phyloP scores from a whole-genome alignment of 2,888 invertebrate species.

The Druceiella hillmani region DNA sequence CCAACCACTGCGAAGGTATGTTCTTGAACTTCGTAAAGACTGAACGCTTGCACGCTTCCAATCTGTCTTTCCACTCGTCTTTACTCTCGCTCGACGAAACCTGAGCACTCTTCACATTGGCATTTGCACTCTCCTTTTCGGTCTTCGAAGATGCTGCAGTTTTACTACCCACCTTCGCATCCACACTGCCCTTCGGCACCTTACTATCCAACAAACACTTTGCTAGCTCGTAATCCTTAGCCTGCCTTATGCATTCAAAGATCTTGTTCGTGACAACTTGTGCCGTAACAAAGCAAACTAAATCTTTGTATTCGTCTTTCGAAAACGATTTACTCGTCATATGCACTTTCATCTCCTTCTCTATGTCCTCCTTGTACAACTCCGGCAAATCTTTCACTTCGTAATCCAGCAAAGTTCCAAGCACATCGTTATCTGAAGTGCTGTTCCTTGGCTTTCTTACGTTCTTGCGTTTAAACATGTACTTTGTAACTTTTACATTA shows the following conservation, averaged over 20 bases:
- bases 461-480: slow-evolving; percentile 42
- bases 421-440: slow-evolving; percentile 27
- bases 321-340: slow-evolving; percentile 33
- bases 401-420: slow-evolving; percentile 38
- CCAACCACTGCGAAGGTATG: slow-evolving; percentile 36
- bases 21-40: slow-evolving; percentile 36
- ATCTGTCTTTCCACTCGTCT: no score
- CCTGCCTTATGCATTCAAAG: slow-evolving; percentile 39
- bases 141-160: slow-evolving; percentile 28
- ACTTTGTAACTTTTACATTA: slow-evolving; percentile 43
- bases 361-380: slow-evolving; percentile 32
- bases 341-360: slow-evolving; percentile 34
- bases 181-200: slow-evolving; percentile 21
- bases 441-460: slow-evolving; percentile 36
- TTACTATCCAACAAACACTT: slow-evolving; percentile 36
- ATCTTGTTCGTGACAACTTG: slow-evolving; percentile 43
- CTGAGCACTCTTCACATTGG: no score
- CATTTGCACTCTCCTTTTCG: no score
- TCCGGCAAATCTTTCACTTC: slow-evolving; percentile 38
- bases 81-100: no score
- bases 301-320: slow-evolving; percentile 38
- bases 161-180: not conserved
- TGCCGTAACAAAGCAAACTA: slow-evolving; percentile 38
- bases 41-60: slow-evolving; percentile 39
- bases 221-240: slow-evolving; percentile 34